A percentile compares a stretch with the other conserved stretches of the same genome.
phyloP scores from a whole-genome alignment of 1,140 invertebrate species.

The Drosophila ficusphila region DNA sequence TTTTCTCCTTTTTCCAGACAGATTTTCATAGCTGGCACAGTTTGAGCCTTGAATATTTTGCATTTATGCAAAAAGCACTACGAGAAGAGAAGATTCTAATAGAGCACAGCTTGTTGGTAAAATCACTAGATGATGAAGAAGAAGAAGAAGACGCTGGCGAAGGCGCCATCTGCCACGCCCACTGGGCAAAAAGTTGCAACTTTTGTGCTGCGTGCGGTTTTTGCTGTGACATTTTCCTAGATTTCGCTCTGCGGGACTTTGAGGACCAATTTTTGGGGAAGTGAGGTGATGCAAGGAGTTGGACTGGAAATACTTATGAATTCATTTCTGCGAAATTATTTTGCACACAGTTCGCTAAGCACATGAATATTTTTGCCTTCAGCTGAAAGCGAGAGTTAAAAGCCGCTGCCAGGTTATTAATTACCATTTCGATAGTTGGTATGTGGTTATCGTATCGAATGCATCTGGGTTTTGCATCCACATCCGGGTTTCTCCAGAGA shows the following conservation, averaged over 20 bases:
- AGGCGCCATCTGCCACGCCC: conserved; percentile 40
- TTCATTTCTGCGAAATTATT: background rate
- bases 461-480: conserved; percentile 26
- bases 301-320: background rate
- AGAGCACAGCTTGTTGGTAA: conserved; percentile 32
- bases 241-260: conserved; percentile 32
- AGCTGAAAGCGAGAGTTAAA: background rate
- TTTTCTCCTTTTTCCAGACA: conserved; percentile 21
- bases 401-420: background rate
- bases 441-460: background rate
- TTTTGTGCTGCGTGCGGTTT: conserved; percentile 66
- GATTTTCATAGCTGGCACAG: conserved; percentile 58
- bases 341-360: background rate
- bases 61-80: conserved; percentile 67
- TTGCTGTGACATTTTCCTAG: conserved; percentile 64
- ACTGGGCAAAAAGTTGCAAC: conserved; percentile 48
- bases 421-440: background rate
- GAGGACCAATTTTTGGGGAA: background rate
- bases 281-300: background rate
- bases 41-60: conserved; percentile 74
- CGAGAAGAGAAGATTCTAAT: conserved; percentile 51
- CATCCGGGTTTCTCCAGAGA: conserved; percentile 5
- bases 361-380: background rate
- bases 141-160: conserved; percentile 31
- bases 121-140: conserved; percentile 46